These are phyloP conservation scores for Pteropus alecto DNA, from an alignment of 2,113 vertebrate genomes.

Conservation along the genomic window DNA sequence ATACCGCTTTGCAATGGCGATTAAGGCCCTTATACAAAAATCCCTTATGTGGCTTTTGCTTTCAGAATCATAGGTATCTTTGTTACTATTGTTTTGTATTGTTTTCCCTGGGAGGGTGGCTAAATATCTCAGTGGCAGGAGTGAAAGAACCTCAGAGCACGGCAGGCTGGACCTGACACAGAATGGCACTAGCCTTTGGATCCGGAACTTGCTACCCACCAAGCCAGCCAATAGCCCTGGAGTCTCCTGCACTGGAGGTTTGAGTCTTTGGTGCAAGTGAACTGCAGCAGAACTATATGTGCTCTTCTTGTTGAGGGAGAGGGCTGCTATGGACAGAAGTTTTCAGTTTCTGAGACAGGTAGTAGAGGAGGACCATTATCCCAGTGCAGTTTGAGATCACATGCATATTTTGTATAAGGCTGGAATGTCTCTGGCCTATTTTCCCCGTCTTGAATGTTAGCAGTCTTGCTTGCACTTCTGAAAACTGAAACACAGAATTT, in stretches of 20 bases:
- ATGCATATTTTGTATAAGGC: neutral
- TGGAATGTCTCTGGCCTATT: neutral
- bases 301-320: neutral
- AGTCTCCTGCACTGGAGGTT: neutral
- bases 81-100: neutral
- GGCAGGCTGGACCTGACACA: neutral
- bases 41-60: neutral
- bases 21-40: neutral
- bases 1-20: neutral
- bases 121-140: neutral
- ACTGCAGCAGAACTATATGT: neutral
- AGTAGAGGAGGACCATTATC: neutral
- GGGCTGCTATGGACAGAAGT: neutral
- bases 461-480: neutral
- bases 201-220: accelerated
- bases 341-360: neutral
- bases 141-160: neutral
- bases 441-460: neutral
- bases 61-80: neutral
- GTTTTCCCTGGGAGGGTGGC: neutral
- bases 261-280: neutral
- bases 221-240: neutral
- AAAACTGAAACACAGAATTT: neutral
- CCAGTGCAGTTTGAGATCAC: neutral
- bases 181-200: neutral